phyloP scores from a whole-genome alignment of 2,888 invertebrate species.

The Mactromeris polynyma region DNA sequence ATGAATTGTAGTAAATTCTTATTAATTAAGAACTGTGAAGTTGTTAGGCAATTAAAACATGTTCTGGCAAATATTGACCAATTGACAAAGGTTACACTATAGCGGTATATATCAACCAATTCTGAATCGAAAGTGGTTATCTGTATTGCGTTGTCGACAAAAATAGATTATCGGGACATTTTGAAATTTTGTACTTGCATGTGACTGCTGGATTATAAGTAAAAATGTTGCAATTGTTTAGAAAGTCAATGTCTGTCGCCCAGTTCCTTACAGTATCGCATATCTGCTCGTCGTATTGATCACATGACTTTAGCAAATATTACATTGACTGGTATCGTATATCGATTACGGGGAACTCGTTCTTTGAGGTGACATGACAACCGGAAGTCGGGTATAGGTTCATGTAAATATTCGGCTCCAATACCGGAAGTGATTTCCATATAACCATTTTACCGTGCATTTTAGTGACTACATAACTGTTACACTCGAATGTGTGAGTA shows the following conservation, averaged over 20 bases:
- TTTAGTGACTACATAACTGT: not conserved
- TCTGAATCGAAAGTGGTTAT: too few relatives aligned
- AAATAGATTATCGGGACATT: too few relatives aligned
- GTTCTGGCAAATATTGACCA: too few relatives aligned
- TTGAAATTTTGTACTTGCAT: too few relatives aligned
- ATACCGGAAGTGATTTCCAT: constrained; percentile 5
- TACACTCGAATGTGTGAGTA: not conserved
- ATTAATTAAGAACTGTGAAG: too few relatives aligned
- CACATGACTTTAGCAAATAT: not conserved
- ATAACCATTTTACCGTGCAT: constrained; percentile 1
- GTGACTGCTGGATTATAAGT: not conserved
- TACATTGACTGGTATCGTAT: not conserved
- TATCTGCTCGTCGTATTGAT: not conserved
- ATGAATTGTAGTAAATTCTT: too few relatives aligned
- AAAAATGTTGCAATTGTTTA: not conserved
- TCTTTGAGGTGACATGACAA: not conserved
- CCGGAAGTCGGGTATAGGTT: constrained; percentile 1
- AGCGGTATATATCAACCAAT: too few relatives aligned
- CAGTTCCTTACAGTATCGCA: not conserved
- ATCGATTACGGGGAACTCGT: not conserved
- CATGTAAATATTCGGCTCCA: not conserved
- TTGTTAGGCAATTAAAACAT: too few relatives aligned
- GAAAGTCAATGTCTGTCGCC: not conserved
- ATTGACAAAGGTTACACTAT: too few relatives aligned
- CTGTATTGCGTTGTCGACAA: too few relatives aligned